A percentile compares a stretch with the other conserved stretches of the same genome.
phyloP scores from a whole-genome alignment of 2,888 invertebrate species.

The Prosopocoilus inquinatus region DNA sequence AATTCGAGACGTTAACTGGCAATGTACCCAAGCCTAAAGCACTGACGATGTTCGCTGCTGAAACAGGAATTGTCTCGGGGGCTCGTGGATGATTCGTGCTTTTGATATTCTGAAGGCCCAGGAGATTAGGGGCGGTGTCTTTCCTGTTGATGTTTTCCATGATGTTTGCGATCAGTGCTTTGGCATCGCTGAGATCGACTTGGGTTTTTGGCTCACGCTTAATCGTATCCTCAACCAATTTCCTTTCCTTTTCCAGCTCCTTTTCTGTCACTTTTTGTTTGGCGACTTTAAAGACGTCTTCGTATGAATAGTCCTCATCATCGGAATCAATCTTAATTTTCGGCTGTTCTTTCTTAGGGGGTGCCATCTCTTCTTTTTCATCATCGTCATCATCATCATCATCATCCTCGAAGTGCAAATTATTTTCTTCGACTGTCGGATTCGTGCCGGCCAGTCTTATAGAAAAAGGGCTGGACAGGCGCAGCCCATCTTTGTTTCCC shows the following conservation, averaged over 20 bases:
- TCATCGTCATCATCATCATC: slow-evolving; percentile 29
- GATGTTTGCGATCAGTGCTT: slow-evolving; percentile 62
- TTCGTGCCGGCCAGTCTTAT: slow-evolving; percentile 49
- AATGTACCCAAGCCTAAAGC: slow-evolving; percentile 8
- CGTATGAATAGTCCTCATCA: slow-evolving; percentile 81
- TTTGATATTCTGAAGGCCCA: neutral
- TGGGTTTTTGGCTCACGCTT: slow-evolving; percentile 42
- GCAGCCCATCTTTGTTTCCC: slow-evolving; percentile 16
- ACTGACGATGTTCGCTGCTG: slow-evolving; percentile 5
- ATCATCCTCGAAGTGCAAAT: slow-evolving; percentile 38
- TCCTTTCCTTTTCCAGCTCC: slow-evolving; percentile 52
- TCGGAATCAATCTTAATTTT: slow-evolving; percentile 57
- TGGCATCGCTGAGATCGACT: slow-evolving; percentile 56
- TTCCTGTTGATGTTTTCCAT: slow-evolving; percentile 49
- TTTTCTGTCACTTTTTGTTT: slow-evolving; percentile 60
- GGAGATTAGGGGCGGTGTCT: neutral
- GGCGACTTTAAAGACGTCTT: slow-evolving; percentile 77
- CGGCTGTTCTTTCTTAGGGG: slow-evolving; percentile 8
- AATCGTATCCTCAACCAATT: slow-evolving; percentile 38
- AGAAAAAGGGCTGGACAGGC: slow-evolving; percentile 53
- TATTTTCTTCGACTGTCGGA: slow-evolving; percentile 42
- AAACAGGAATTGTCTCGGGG: neutral
- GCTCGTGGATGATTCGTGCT: neutral
- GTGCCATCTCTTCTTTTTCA: slow-evolving; percentile 4
- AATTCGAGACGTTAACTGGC: slow-evolving; percentile 11